A percentile compares a stretch with the other conserved stretches of the same genome.
phyloP scores from a whole-genome alignment of 1,140 invertebrate genomes.

The Anagrus nilaparvatae region DNA sequence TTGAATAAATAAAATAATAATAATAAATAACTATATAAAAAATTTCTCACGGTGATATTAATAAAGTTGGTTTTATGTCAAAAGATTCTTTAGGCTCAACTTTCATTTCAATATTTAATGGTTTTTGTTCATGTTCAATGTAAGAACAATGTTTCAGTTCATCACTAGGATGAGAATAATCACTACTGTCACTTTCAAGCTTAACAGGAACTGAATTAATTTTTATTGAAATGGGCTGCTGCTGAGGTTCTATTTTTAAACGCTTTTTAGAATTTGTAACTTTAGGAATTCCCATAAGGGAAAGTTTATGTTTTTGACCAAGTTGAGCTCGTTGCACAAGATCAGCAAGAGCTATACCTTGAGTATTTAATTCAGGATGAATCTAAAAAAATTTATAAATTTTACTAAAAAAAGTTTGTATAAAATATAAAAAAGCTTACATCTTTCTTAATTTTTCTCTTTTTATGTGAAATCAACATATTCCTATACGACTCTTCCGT shows the following conservation, averaged over 20 bases:
- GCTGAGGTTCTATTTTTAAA: slow-evolving; percentile 31
- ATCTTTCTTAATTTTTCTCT: slow-evolving; percentile 47
- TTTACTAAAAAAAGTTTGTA: slow-evolving; percentile 19
- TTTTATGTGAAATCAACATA: slow-evolving; percentile 56
- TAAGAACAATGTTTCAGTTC: slow-evolving; percentile 27
- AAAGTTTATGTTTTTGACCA: slow-evolving; percentile 38
- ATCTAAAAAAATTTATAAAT: slow-evolving; percentile 25
- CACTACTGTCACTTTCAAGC: slow-evolving; percentile 30
- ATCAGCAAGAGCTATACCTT: slow-evolving; percentile 48
- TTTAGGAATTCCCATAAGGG: slow-evolving; percentile 22
- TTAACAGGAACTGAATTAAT: slow-evolving; percentile 26
- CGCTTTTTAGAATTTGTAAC: slow-evolving; percentile 31
- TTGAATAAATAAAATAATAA: too few relatives aligned
- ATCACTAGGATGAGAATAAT: slow-evolving; percentile 32
- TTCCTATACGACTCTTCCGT: slow-evolving; percentile 59
- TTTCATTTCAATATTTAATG: slow-evolving; percentile 23
- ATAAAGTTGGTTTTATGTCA: slow-evolving; percentile 3
- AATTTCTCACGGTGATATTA: not conserved
- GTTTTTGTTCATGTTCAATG: slow-evolving; percentile 11
- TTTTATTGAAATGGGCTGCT: slow-evolving; percentile 18
- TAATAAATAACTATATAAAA: too few relatives aligned
- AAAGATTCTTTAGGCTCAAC: not conserved
- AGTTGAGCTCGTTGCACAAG: slow-evolving; percentile 44
- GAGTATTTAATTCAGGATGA: slow-evolving; percentile 48
- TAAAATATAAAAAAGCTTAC: slow-evolving; percentile 30